Base-by-base conservation (phyloP, 1,140 invertebrate species). In the Sitodiplosis mosellana region DNA sequence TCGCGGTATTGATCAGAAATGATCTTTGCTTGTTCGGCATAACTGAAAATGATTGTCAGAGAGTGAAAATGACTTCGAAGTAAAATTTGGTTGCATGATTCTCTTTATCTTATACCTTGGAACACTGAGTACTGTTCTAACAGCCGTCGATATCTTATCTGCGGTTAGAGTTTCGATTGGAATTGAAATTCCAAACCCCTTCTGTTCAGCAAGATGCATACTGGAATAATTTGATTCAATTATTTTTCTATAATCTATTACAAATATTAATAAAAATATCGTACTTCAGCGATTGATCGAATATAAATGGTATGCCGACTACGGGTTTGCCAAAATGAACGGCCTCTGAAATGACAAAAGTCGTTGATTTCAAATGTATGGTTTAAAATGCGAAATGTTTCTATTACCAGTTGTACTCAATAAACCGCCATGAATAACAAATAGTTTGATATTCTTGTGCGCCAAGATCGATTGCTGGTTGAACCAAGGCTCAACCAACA, bases 371-470 rank as follows among this genome's bases (percentile, higher is more conserved):
- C 52, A 27, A 3, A 10, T 5, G 52, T 10, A 52, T 19, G 17
- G 55, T 47, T 19, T 52, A 53, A 33, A 19, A 17, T 43, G 52
- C 48, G 1, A 56, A 38, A 2, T 55, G 19, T 1, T 48, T 43
- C 18, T 47, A 48, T 33, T 83, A 27, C 27, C 27, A 47, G 76
- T 73, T 10, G 76, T 67, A 48, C 81, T 80, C 15, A 80, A 65
- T 17, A 77, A 55, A 4, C 83, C 83, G 15, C 77, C 79, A 51
- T 84, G 80, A 1, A 77, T 78, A 15, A 87, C 75, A 51, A 87
- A 81, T 0, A 71, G 63, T 54, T 71, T 73, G 0, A 81, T 65
- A 52, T 81, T 81, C 1, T 69, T 67, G 58, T 81, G 79, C 33
- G 71, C 80, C 51, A 83, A 59, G 51, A 83, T 66, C 54, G 80